Evolutionary conservation across 2,113 vertebrate species (phyloP), one percentile per base, ranked within the genome.

Genomic region (Echinops telfairi): DNA sequence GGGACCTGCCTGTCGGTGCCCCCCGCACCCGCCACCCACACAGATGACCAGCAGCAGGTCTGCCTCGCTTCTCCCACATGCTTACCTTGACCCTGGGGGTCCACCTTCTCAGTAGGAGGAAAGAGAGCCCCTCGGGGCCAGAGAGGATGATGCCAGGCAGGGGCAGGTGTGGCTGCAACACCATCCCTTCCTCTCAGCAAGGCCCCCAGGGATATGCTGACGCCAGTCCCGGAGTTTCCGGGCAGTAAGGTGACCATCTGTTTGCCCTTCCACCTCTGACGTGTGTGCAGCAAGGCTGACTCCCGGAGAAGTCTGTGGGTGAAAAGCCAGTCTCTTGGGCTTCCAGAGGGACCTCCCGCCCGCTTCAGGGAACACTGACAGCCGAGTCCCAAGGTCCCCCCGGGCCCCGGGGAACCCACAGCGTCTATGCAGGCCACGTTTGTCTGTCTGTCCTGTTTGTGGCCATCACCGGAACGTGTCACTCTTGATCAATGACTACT

Each of bases 241-340:
- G 94, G 25, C 40, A 80, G 64, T 78, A 86, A 68, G 43, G 91
- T 79, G 57, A 31, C 73, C 92, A 91, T 73, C 92, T 68, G 91
- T 62, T 38, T 40, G 14, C 15, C 77, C 68, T 78, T 86, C 78
- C 73, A 23, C 84, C 68, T 83, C 90, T 36, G 58, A 60, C 89
- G 90, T 14, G 27, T 57, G 6, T 53, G 68, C 11, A 43, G 85
- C n/a, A 20, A 27, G 40, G 10, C 57, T 9, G 2, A 33, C 62
- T 71, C 70, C 47, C n/a, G 23, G 23, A 29, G 1, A 6, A 2
- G 4, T 53, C 66, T 82, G 19, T 23, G 6, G 2, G 15, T 25
- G 71, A 60, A 11, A 62, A 38, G 38, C 58, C 6, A 33, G 57
- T 43, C 43, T 36, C 15, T 23, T n/a, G 47, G 47, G 0, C 40